A percentile compares a stretch with the other conserved stretches of the same genome.
phyloP scores from a whole-genome alignment of 2,888 invertebrate genomes.

The Platycheirus albimanus region DNA sequence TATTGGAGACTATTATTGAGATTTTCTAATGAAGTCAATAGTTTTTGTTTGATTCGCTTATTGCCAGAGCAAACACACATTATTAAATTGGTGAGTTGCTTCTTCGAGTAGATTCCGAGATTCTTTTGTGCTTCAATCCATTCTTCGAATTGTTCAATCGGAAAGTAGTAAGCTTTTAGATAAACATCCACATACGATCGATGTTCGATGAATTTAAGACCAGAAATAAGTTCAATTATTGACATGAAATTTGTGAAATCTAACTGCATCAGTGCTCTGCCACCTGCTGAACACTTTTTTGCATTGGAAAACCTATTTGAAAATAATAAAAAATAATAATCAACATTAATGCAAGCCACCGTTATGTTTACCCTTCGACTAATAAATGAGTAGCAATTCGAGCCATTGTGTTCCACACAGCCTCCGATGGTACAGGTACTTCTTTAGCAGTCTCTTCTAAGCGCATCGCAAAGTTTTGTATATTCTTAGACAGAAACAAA shows the following conservation, averaged over 20 bases:
- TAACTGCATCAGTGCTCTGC: conserved; percentile 97
- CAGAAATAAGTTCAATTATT: conserved; percentile 94
- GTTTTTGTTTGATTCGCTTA: conserved; percentile 92
- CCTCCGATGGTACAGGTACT: conserved; percentile 88
- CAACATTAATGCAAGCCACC: too few relatives aligned
- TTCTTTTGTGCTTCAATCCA: conserved; percentile 94
- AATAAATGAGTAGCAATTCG: conserved; percentile 93
- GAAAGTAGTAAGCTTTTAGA: conserved; percentile 97
- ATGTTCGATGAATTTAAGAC: conserved; percentile 92
- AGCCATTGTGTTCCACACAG: conserved; percentile 94
- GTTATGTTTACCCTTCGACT: conserved; percentile 90
- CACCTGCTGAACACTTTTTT: conserved; percentile 97
- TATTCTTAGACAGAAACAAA: conserved; percentile 77
- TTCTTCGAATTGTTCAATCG: conserved; percentile 92
- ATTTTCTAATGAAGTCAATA: conserved; percentile 88
- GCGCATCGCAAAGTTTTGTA: conserved; percentile 90
- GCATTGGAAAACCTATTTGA: conserved; percentile 88
- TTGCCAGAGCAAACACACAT: conserved; percentile 94
- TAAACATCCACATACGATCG: conserved; percentile 96
- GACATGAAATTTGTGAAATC: conserved; percentile 97
- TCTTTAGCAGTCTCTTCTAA: conserved; percentile 88
- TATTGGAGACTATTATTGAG: conserved; percentile 75
- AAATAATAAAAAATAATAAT: too few relatives aligned
- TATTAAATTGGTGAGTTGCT: conserved; percentile 93
- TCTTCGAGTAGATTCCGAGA: conserved; percentile 93